These are phyloP conservation scores for Trichechus manatus DNA, from an alignment of 2,113 vertebrate species.

Conservation along the genomic window DNA sequence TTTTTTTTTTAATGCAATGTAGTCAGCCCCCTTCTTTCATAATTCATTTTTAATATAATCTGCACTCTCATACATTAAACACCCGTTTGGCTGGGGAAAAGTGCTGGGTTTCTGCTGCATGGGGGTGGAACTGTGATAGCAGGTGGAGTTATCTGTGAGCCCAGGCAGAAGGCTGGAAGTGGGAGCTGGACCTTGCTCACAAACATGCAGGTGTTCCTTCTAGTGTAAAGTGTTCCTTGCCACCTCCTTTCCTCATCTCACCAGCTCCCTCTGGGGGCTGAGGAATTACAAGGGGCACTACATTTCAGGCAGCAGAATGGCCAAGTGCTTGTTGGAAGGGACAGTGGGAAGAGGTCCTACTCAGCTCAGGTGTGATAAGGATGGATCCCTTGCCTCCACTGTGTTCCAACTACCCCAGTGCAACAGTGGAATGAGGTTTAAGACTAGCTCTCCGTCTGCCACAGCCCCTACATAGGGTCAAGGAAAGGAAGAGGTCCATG, in stretches of 20 bases:
- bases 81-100: background rate
- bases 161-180: background rate
- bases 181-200: background rate
- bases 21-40: background rate
- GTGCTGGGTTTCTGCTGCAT: background rate
- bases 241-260: background rate
- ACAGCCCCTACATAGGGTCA: background rate
- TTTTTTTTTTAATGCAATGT: background rate
- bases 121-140: background rate
- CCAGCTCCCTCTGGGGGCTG: background rate
- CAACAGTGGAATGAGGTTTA: background rate
- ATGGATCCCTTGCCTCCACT: background rate
- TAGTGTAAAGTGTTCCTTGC: background rate
- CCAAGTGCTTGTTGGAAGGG: background rate
- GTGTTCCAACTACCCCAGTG: background rate
- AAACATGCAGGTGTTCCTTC: background rate
- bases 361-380: background rate
- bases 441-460: background rate
- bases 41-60: constrained; percentile 38
- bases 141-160: background rate
- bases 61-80: background rate
- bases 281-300: background rate
- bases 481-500: background rate
- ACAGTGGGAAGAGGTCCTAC: background rate
- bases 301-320: background rate